Conservation (phyloP, 1,140 invertebrate genomes). For the Drosophila tropicalis region DNA sequence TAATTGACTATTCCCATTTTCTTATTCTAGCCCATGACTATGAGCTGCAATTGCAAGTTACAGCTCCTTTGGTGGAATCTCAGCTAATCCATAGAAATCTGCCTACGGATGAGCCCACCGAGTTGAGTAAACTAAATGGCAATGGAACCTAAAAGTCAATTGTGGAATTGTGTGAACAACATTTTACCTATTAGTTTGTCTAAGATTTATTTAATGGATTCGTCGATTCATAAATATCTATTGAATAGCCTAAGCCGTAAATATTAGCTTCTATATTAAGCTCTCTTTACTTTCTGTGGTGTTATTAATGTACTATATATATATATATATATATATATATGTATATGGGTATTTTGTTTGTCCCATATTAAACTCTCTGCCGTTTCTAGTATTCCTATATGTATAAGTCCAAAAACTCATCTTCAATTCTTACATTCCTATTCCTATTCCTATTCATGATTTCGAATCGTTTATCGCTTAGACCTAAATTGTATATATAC, state of each 20-base stretch:
- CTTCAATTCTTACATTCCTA: conserved; percentile 37
- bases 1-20: background rate
- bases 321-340: background rate
- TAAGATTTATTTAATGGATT: background rate
- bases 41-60: conserved; percentile 65
- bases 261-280: too few relatives aligned
- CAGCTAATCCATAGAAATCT: conserved; percentile 31
- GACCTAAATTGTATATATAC: conserved; percentile 35
- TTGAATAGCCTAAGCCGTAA: too few relatives aligned
- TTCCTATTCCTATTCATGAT: conserved; percentile 6
- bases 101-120: conserved; percentile 37
- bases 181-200: background rate
- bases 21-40: conserved; percentile 62
- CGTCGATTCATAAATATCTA: background rate
- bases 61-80: conserved; percentile 60
- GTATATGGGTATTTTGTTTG: background rate
- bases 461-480: conserved; percentile 26
- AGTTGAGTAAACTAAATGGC: conserved; percentile 54
- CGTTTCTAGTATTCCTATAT: conserved; percentile 18
- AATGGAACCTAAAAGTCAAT: conserved; percentile 31
- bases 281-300: background rate
- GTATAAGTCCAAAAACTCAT: conserved; percentile 23
- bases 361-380: background rate
- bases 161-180: background rate
- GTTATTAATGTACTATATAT: background rate